A percentile compares a stretch with the other conserved stretches of the same genome.
Evolutionary conservation across 2,113 vertebrate genomes (phyloP).

Genomic region (Pterocles orientalis): DNA sequence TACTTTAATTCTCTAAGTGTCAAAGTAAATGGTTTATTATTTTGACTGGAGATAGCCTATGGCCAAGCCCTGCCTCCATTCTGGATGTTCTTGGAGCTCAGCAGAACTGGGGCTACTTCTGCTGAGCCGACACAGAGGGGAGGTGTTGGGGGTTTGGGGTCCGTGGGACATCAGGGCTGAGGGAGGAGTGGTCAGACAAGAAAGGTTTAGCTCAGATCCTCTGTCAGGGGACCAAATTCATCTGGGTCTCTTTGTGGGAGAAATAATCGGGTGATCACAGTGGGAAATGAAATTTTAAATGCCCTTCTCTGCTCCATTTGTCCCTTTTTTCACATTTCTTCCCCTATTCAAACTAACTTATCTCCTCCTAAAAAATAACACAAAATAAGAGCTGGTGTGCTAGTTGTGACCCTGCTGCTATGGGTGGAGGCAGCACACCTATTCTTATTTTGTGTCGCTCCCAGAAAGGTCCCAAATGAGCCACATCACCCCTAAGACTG

Average conservation of each 20-base stretch:
- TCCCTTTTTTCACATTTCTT: background rate
- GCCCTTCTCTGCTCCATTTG: fast-evolving
- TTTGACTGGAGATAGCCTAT: background rate
- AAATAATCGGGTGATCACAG: background rate
- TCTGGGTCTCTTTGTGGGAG: background rate
- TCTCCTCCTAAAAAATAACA: background rate
- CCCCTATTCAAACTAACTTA: background rate
- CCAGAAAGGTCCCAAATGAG: background rate
- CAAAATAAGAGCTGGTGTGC: too few species aligned
- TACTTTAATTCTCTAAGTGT: background rate
- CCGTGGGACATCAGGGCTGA: background rate
- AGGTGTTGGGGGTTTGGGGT: background rate
- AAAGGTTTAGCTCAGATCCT: background rate
- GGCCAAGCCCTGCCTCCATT: background rate
- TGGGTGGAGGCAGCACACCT: background rate
- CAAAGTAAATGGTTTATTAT: background rate
- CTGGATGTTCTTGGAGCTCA: background rate
- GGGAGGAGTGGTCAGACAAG: background rate
- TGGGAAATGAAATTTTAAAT: background rate
- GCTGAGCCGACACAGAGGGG: background rate
- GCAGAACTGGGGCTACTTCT: background rate
- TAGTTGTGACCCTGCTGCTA: too few species aligned
- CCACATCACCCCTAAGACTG: background rate
- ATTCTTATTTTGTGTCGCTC: background rate
- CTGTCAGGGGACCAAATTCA: background rate